These are phyloP conservation scores for Argopecten irradians DNA, from an alignment of 1,140 invertebrate genomes.

Conservation along the genomic window DNA sequence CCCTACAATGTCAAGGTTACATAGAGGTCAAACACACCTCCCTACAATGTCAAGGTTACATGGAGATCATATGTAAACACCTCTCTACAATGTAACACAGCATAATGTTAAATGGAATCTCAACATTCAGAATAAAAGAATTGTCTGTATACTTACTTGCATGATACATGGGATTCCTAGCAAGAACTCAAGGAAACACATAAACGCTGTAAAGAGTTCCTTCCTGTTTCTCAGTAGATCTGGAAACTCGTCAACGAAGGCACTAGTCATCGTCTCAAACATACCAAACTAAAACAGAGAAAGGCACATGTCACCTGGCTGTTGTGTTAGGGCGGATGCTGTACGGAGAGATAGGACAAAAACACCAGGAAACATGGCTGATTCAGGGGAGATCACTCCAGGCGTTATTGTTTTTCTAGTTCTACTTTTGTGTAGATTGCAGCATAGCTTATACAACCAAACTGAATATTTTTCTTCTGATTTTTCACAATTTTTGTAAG, in stretches of 20 bases:
- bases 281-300: constrained; percentile 70
- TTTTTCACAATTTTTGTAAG: no score
- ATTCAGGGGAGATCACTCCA: neutral
- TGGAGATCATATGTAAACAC: neutral
- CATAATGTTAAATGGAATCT: neutral
- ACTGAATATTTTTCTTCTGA: no score
- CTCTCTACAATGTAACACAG: neutral
- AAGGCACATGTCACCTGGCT: neutral
- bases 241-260: constrained; percentile 71
- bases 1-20: neutral
- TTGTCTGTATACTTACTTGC: constrained; percentile 53
- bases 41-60: neutral
- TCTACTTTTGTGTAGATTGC: no score
- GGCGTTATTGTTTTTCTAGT: no score
- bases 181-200: constrained; percentile 65
- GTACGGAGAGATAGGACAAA: neutral
- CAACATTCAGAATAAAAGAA: neutral
- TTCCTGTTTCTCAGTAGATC: constrained; percentile 60
- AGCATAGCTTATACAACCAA: no score
- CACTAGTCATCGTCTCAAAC: constrained; percentile 73
- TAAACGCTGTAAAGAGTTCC: constrained; percentile 56
- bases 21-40: neutral
- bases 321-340: neutral
- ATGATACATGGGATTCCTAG: constrained; percentile 65
- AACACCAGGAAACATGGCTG: neutral